phyloP scores from a whole-genome alignment of 2,888 invertebrate species.

The Hirudinaria manillensis region DNA sequence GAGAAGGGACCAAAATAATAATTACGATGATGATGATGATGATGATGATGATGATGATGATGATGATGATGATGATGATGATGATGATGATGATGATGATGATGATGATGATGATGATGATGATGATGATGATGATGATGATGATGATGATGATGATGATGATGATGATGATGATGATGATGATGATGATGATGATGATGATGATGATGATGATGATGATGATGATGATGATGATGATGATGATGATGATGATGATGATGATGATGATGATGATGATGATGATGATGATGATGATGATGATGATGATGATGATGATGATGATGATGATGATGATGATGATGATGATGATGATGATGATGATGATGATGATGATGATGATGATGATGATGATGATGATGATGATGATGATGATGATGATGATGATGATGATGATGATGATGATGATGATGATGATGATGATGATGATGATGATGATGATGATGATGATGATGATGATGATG shows the following conservation, averaged over 20 bases:
- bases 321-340: conserved; percentile 18
- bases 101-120: conserved; percentile 6
- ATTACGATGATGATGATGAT: conserved; percentile 32
- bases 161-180: conserved; percentile 20
- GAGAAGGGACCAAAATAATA: too few relatives aligned
- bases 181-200: conserved; percentile 25
- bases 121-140: conserved; percentile 4
- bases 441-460: conserved; percentile 18
- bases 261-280: conserved; percentile 15
- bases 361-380: conserved; percentile 6
- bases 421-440: conserved; percentile 6
- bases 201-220: conserved; percentile 25
- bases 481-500: conserved; percentile 6
- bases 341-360: conserved; percentile 8
- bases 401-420: conserved; percentile 11
- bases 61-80: conserved; percentile 34
- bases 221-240: conserved; percentile 26
- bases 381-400: conserved; percentile 15
- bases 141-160: conserved; percentile 24
- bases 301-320: conserved; percentile 6
- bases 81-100: conserved; percentile 32
- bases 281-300: conserved; percentile 11
- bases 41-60: conserved; percentile 34
- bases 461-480: conserved; percentile 8
- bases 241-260: conserved; percentile 7